Evolutionary conservation across 1,140 invertebrate species (phyloP).

Genomic region (Cherax destructor): DNA sequence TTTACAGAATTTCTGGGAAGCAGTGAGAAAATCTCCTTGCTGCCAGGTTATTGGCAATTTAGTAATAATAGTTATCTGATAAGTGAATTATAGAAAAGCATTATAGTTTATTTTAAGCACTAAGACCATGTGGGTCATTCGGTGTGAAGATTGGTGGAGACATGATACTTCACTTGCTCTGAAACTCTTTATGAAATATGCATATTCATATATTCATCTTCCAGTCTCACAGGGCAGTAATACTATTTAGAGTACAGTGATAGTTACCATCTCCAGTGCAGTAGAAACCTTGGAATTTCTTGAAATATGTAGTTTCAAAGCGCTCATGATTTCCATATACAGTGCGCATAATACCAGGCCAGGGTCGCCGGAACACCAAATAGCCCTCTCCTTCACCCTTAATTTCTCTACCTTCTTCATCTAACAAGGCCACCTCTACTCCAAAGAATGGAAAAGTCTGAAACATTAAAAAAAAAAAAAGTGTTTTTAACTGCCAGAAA

Average conservation of each 20-base stretch:
- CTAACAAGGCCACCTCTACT: slow-evolving; percentile 89
- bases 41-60: no score
- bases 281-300: slow-evolving; percentile 96
- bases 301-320: slow-evolving; percentile 96
- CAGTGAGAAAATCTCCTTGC: no score
- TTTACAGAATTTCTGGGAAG: no score
- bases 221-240: no score
- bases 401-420: slow-evolving; percentile 91
- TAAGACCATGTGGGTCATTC: no score
- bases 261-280: slow-evolving; percentile 95
- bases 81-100: no score
- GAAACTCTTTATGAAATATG: no score
- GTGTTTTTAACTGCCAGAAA: slow-evolving; percentile 22
- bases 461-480: slow-evolving; percentile 8
- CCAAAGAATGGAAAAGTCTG: slow-evolving; percentile 94
- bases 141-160: no score
- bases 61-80: no score
- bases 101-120: no score
- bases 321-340: slow-evolving; percentile 94
- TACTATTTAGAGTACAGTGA: not conserved
- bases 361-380: slow-evolving; percentile 93
- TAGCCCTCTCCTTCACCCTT: slow-evolving; percentile 94
- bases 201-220: no score
- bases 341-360: slow-evolving; percentile 98
- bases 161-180: no score